These are phyloP conservation scores for Montifringilla adamsi DNA, from an alignment of 2,113 vertebrate genomes.

Conservation along the genomic window DNA sequence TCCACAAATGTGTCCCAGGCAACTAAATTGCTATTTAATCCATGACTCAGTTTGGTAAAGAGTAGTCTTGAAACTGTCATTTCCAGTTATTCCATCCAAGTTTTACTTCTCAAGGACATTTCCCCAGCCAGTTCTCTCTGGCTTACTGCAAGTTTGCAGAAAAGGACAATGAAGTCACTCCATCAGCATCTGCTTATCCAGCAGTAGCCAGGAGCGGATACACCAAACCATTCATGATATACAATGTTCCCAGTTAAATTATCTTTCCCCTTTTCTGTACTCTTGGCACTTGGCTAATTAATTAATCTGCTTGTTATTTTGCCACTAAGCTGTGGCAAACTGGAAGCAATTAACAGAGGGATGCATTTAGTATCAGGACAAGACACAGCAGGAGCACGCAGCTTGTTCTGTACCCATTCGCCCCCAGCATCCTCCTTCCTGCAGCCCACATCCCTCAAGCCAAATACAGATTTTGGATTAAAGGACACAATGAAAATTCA, in stretches of 20 bases:
- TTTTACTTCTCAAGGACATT: neutral
- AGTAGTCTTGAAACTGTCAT: neutral
- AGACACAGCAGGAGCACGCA: neutral
- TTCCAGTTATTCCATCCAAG: neutral
- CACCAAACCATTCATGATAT: neutral
- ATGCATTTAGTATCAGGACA: neutral
- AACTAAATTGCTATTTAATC: neutral
- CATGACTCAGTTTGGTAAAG: neutral
- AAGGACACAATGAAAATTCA: neutral
- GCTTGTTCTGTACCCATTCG: neutral
- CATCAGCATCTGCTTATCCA: neutral
- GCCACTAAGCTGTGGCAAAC: neutral
- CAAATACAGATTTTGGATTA: neutral
- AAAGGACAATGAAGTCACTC: neutral
- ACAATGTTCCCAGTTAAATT: neutral
- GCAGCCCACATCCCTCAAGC: neutral
- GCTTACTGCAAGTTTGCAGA: neutral
- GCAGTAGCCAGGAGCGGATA: neutral
- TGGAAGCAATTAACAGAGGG: neutral
- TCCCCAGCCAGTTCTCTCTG: neutral
- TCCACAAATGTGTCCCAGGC: neutral
- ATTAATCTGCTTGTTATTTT: neutral
- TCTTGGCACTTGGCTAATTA: neutral
- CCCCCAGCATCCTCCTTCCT: neutral
- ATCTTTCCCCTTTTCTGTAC: neutral